phyloP scores from a whole-genome alignment of 2,113 vertebrate species.

The Emydura subglobosa region DNA sequence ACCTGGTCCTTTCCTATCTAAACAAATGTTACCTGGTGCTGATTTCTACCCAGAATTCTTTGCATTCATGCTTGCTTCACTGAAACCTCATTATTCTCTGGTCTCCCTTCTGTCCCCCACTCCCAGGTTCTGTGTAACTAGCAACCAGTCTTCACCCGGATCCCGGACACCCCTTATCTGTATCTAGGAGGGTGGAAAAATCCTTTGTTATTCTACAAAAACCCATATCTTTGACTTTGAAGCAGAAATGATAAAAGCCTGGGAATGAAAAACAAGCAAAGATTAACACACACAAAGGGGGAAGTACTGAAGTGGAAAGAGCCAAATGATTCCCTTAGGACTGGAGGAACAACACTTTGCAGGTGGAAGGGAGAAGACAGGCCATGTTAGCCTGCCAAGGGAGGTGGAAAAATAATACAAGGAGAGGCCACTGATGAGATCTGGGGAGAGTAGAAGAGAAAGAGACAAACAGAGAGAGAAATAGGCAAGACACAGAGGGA shows the following conservation, averaged over 20 bases:
- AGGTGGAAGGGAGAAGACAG: neutral
- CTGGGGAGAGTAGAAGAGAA: neutral
- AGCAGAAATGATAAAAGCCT: neutral
- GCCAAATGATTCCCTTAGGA: neutral
- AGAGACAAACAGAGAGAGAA: neutral
- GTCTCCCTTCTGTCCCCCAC: neutral
- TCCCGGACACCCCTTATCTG: conserved; percentile 9
- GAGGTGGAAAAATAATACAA: neutral
- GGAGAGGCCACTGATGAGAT: neutral
- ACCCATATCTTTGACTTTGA: neutral
- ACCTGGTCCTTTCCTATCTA: neutral
- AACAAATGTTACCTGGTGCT: neutral
- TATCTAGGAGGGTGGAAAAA: neutral
- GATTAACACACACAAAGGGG: neutral
- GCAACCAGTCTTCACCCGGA: neutral
- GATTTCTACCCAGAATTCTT: neutral
- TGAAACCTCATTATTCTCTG: conserved; percentile 7
- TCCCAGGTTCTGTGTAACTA: conserved; percentile 6
- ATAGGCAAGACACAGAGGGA: accelerated
- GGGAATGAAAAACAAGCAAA: conserved; percentile 32
- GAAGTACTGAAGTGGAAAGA: neutral
- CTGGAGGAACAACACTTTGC: neutral
- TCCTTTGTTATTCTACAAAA: conserved; percentile 20
- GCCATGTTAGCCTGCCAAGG: neutral
- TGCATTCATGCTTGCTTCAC: conserved; percentile 1